Base-by-base conservation (phyloP, 2,888 invertebrate genomes). In the Rhagophthalmus giganteus region DNA sequence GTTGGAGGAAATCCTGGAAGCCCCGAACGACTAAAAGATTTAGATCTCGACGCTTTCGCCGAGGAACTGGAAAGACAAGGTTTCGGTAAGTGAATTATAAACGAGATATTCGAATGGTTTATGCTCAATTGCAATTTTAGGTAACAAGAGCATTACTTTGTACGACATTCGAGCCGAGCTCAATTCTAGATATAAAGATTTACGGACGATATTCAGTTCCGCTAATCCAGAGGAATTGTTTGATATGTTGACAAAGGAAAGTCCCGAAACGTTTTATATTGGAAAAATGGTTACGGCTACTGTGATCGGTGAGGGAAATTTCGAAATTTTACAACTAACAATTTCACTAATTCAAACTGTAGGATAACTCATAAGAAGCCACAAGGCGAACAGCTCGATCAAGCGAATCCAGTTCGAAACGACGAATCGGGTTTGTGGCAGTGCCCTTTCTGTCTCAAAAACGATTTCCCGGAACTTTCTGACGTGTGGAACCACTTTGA, bases 401-500 rank as follows among this genome's bases (percentile, higher is more conserved):
- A 94, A 70, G 96, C 96, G 0, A 95, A 96, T 78, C 97, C 97
- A 0, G 91, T 94, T 30, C 82, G 94, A 60, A 93, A 95, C 68
- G 95, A 96, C 52, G 92, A 94, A 65, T 93, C 93, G 4, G 94
- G 94, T 0, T 78, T 95, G 27, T 98, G 97, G 97, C 93, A 95
- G 71, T 98, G 98, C 78, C 96, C 96, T 0, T 96, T 97, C 76
- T 98, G 98, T 77, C 80, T 90, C 61, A 94, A 94, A 71, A 94
- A 94, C 69, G 94, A 96, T 74, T 96, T 98, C 66, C 91, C 94
- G 0, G 97, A 97, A 71, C 77, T 97, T 16, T 93, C 94, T 11
- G 96, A 96, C 78, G 96, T 97, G 34, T 98, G 97, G 97, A 94
- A 93, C 75, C 97, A 98, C 74, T 97, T 97, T 78, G 97, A 98